phyloP scores from a whole-genome alignment of 2,888 invertebrate genomes.

The Cordylochernes scorpioides region DNA sequence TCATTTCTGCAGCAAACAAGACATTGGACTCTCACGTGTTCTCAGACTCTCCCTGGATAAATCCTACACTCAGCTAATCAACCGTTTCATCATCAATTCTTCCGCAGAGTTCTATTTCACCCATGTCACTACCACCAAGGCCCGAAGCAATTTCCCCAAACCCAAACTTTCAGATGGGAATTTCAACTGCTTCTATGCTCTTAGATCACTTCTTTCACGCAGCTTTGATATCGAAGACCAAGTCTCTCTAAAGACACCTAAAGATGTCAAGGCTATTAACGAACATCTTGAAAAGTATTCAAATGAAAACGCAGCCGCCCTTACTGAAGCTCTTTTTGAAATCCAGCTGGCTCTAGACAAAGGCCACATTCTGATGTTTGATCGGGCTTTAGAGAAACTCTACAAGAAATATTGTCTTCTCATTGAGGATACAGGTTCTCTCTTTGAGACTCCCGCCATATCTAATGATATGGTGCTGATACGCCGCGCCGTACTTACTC shows the following conservation, averaged over 20 bases:
- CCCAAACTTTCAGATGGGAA: not conserved
- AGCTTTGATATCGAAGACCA: constrained; percentile 6
- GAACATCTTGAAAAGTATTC: constrained; percentile 2
- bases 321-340: constrained; percentile 7
- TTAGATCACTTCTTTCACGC: constrained; percentile 3
- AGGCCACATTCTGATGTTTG: constrained; percentile 6
- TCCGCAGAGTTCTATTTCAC: constrained; percentile 5
- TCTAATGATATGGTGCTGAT: constrained; percentile 4
- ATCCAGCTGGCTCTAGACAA: constrained; percentile 7
- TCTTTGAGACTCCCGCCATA: constrained; percentile 3
- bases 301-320: constrained; percentile 4
- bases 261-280: not conserved
- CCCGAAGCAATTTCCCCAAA: not conserved
- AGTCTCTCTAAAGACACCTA: constrained; percentile 1
- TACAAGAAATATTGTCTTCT: constrained; percentile 2
- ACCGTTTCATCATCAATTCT: constrained; percentile 2
- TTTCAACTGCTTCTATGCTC: constrained; percentile 9
- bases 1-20: constrained; percentile 1
- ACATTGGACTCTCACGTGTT: constrained; percentile 5
- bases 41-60: constrained; percentile 1
- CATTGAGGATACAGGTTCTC: not conserved
- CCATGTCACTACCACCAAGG: not conserved
- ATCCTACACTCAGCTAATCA: constrained; percentile 2
- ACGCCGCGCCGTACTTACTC: constrained; percentile 13
- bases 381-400: constrained; percentile 5